Evolutionary conservation across 2,888 invertebrate species (phyloP).

Genomic region (Melanostoma mellinum): DNA sequence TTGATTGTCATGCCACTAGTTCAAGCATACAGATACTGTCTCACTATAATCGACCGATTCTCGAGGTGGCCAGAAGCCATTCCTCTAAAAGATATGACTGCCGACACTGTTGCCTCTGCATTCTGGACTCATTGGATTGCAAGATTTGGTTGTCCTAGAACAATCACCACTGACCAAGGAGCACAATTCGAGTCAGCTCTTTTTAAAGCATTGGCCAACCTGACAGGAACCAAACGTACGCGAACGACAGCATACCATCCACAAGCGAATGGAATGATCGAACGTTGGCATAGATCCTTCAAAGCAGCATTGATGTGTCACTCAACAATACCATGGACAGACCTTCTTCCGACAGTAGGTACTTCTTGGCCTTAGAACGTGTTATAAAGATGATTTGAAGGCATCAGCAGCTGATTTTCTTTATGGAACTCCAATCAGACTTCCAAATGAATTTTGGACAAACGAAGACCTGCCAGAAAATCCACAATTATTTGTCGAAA

Average conservation of each 20-base stretch:
- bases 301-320: slow-evolving; percentile 78
- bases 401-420: no score
- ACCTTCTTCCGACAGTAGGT: slow-evolving; percentile 75
- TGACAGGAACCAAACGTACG: slow-evolving; percentile 48
- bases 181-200: slow-evolving; percentile 21
- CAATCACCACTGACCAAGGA: slow-evolving; percentile 33
- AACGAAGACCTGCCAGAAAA: no score
- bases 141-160: slow-evolving; percentile 29
- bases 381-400: no score
- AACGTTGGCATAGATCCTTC: slow-evolving; percentile 80
- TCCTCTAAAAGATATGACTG: slow-evolving; percentile 19
- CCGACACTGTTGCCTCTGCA: slow-evolving; percentile 14
- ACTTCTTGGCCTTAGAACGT: no score
- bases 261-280: slow-evolving; percentile 56
- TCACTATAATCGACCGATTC: no score
- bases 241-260: slow-evolving; percentile 4
- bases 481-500: no score
- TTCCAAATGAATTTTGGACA: no score
- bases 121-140: slow-evolving; percentile 36
- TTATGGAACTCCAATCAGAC: no score
- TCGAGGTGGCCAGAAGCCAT: slow-evolving; percentile 22
- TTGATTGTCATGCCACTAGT: slow-evolving; percentile 5
- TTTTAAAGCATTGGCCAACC: slow-evolving; percentile 36
- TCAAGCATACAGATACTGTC: slow-evolving; percentile 14
- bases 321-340: slow-evolving; percentile 74